Evolutionary conservation across 2,888 invertebrate genomes (phyloP), one percentile per base, ranked within the genome.

Genomic region (Agapetus fuscipes): DNA sequence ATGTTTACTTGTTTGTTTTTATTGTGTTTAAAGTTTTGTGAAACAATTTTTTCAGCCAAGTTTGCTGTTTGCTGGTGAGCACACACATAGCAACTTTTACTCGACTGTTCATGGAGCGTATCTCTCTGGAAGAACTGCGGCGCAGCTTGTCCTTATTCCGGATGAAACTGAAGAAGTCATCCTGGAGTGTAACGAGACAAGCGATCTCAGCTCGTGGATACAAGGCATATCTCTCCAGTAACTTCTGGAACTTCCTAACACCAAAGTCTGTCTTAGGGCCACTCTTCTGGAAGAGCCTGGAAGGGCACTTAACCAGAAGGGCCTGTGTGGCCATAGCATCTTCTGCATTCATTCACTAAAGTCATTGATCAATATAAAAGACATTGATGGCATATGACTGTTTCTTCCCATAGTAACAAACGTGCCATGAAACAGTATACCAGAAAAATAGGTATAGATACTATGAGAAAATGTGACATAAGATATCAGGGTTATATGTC

Each of bases 51-150:
- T 72, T 48, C 61, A 90, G 89, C 88, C 89, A 51, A 76, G 77
- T 25, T 62, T 91, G 52, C 66, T 87, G 56, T 95, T 95, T 70
- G 94, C 93, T 53, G 95, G 95, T 43, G 95, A 95, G 68, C 94
- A 94, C 54, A 93, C 93, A 29, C 94, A 95, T 69, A 83, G 85
- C 56, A 85, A 78, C 59, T 94, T 90, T 61, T 95, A 94, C 63
- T 94, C 93, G 33, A 95, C 94, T 2, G 91, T 89, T 24, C 94
- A 95, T 59, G 95, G 95, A 32, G 95, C 95, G 25, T 89, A 87
- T 56, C 66, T 94, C 37, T 86, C 87, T 32, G 94, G 95, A 2
- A 75, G 86, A 51, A 77, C 78, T 12, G 86, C 86, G 25, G 87
- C 89, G 28, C 82, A 86, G 58, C 82, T 85, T 58, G 69, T 77